These are phyloP conservation scores for Anguilla rostrata DNA, from an alignment of 2,113 vertebrate species.

Conservation along the genomic window DNA sequence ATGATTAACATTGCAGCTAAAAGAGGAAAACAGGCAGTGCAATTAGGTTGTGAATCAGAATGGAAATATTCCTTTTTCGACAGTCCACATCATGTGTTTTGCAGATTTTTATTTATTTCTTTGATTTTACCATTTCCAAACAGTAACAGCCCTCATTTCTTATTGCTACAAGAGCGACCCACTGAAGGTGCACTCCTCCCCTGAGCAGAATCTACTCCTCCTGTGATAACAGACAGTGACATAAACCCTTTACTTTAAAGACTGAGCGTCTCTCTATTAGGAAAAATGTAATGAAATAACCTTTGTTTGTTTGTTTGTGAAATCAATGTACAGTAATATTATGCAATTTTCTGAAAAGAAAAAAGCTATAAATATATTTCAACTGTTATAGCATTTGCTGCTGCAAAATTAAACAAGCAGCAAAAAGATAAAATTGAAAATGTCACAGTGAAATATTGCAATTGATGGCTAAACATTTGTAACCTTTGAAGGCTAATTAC, in stretches of 20 bases:
- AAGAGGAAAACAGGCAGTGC: constrained; percentile 29
- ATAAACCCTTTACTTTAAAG: constrained; percentile 52
- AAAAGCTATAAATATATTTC: too few species aligned
- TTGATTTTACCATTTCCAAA: constrained; percentile 39
- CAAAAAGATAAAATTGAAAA: too few species aligned
- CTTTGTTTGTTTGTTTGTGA: constrained; percentile 38
- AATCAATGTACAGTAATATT: not conserved
- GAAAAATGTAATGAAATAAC: constrained; percentile 46
- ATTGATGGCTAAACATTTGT: too few species aligned
- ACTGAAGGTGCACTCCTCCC: constrained; percentile 53
- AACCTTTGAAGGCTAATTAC: too few species aligned
- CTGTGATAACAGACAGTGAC: constrained; percentile 54
- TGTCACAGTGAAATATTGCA: too few species aligned
- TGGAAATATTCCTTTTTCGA: constrained; percentile 44
- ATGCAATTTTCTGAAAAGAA: not conserved
- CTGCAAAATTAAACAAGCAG: too few species aligned
- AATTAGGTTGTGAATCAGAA: constrained; percentile 41
- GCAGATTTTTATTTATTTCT: constrained; percentile 32
- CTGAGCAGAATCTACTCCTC: constrained; percentile 45
- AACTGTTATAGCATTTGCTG: too few species aligned
- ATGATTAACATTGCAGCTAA: constrained; percentile 49
- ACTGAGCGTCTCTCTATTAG: constrained; percentile 48
- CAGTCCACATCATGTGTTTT: constrained; percentile 50
- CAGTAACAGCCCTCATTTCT: constrained; percentile 51
- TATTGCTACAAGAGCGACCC: constrained; percentile 54